Percentiles rank a stretch among this genome's conserved stretches.
Conservation (phyloP, 2,797 vertebrate species). For the Sebastes melanostomus region DNA sequence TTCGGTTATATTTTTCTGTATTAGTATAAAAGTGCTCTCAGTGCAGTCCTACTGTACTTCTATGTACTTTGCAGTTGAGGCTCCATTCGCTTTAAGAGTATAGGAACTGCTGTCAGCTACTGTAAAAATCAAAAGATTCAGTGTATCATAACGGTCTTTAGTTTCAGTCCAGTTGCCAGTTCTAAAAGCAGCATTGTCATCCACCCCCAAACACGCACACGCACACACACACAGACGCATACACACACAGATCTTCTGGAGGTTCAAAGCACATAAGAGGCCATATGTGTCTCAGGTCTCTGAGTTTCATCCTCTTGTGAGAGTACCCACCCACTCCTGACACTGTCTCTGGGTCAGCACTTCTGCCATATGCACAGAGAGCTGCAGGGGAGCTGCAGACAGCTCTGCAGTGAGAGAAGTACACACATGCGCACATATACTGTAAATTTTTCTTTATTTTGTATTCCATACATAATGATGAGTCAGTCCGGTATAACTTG, state of each 20-base stretch:
- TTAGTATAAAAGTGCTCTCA: background rate
- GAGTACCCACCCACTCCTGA: constrained; percentile 14
- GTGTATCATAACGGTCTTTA: constrained; percentile 30
- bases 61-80: constrained; percentile 1
- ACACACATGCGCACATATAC: constrained; percentile 4
- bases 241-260: background rate
- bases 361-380: constrained; percentile 58
- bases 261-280: background rate
- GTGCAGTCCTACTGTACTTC: background rate
- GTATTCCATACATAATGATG: background rate
- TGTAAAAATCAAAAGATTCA: constrained; percentile 42
- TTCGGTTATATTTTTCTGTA: background rate
- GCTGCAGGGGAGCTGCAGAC: constrained; percentile 47
- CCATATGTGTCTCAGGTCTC: constrained; percentile 11
- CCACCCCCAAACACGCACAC: background rate
- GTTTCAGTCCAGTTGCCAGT: constrained; percentile 26
- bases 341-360: constrained; percentile 67
- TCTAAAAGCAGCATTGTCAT: constrained; percentile 5
- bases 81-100: constrained; percentile 28
- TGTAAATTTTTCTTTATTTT: background rate
- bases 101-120: constrained; percentile 27
- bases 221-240: constrained; percentile 1
- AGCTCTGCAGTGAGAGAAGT: constrained; percentile 45
- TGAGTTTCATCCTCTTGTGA: constrained; percentile 5
- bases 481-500: background rate